Base-by-base conservation (phyloP, 2,797 vertebrate genomes). In the Lacerta bilineata region DNA sequence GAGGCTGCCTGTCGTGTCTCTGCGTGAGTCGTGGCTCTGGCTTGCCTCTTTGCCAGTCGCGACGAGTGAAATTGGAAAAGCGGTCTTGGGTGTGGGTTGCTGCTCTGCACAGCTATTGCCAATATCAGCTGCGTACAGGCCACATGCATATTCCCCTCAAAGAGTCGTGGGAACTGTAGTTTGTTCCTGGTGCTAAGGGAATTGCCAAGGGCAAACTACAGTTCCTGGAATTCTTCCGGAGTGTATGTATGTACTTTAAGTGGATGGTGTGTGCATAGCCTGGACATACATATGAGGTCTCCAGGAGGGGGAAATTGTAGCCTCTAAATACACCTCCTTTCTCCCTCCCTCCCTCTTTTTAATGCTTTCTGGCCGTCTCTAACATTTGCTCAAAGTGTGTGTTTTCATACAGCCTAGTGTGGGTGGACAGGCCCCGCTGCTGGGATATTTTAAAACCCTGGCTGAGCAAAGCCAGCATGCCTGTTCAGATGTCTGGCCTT, bases 381-480 rank as follows among this genome's bases (percentile, higher is more conserved):
- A 59, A 43, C 4, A 50, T 20, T 72, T 84, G 64, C 33, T 43
- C 80, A 23, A 77, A 36, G 27, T 3, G 61, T 39, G 25, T 50
- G 69, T 66, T 75, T 80, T 76, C 71, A 3, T 41, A 4, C 71
- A 76, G 17, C 25, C 78, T 46, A 5, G 33, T 69, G 84, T 89
- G 78, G 88, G 88, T 85, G 59, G 77, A 81, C 69, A 15, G 36
- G 15, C n/a, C n/a, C 4, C 2, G 7, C 25, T 61, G 17, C 15
- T 27, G 71, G 71, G 71, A 27, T 89, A 86, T 89, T 89, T 89
- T 82, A 68, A 86, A 81, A 76, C 41, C 23, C 2, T 33, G 41
- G 39, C 61, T n/a, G 29, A 50, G 61, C n/a, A 69, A 25, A 79
- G 46, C 82, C 29, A 3, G 41, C 18, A 36, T 13, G 81, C 15